Conservation (phyloP, 2,113 vertebrate genomes). For the Colistium nudipinnis region DNA sequence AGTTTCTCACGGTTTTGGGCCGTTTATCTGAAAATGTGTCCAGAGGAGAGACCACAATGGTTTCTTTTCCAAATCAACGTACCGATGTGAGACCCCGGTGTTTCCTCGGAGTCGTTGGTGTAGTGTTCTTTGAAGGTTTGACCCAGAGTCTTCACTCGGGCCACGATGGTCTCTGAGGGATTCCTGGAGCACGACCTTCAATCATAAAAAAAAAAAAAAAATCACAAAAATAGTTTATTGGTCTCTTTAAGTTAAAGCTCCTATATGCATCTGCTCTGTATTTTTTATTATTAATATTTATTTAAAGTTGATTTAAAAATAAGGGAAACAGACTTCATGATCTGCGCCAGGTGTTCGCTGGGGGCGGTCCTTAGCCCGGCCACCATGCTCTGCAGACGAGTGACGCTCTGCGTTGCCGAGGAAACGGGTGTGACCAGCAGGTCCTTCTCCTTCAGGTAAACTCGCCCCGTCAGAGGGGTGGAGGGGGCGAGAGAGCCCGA, state of each 20-base stretch:
- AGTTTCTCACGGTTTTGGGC: no score
- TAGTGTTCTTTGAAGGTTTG: conserved; percentile 90
- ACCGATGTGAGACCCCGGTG: conserved; percentile 94
- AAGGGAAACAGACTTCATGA: conserved; percentile 86
- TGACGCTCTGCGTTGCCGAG: conserved; percentile 95
- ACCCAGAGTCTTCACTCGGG: conserved; percentile 86
- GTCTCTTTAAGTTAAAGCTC: no score
- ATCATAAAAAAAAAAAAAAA: not conserved
- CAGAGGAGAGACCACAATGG: no score
- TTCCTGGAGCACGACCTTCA: conserved; percentile 89
- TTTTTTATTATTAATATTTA: no score
- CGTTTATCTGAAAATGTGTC: not conserved
- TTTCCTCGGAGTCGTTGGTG: conserved; percentile 87
- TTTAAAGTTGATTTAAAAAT: not conserved
- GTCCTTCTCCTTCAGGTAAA: conserved; percentile 94
- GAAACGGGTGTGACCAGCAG: conserved; percentile 91
- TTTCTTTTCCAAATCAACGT: no score
- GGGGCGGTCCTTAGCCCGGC: conserved; percentile 88
- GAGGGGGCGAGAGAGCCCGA: conserved; percentile 88
- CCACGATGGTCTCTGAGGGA: conserved; percentile 85
- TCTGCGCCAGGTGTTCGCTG: conserved; percentile 84
- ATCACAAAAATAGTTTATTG: not conserved
- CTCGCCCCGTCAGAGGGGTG: conserved; percentile 93
- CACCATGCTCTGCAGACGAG: conserved; percentile 91
- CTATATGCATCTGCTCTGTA: no score